Conservation (phyloP, 2,797 vertebrate genomes). For the Carcharodon carcharias region DNA sequence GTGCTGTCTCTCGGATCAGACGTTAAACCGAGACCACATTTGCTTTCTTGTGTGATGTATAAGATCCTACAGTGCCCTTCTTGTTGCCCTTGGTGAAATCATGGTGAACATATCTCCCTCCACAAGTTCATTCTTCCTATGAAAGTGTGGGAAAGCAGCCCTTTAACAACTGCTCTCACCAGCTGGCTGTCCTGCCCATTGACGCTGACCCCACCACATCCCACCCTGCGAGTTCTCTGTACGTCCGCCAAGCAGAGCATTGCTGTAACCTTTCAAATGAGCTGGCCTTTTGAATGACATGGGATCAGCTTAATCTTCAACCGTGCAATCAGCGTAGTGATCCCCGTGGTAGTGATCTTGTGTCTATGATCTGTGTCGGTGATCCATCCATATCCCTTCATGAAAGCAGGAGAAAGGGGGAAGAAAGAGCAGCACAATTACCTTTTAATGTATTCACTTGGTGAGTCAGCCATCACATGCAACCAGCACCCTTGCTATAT, state of each 20-base stretch:
- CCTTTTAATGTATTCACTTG: background rate
- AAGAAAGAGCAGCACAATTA: background rate
- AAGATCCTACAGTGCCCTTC: background rate
- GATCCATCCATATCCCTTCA: background rate
- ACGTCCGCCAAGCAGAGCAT: background rate
- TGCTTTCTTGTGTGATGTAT: background rate
- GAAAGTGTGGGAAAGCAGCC: background rate
- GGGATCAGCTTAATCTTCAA: background rate
- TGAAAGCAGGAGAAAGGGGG: background rate
- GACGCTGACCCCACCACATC: background rate
- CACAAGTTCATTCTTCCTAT: background rate
- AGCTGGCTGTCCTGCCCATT: background rate
- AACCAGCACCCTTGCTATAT: constrained; percentile 5
- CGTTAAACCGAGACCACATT: background rate
- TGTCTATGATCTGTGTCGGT: background rate
- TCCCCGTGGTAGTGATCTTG: background rate
- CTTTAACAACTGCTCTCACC: background rate
- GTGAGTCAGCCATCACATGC: constrained; percentile 13
- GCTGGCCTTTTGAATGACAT: background rate
- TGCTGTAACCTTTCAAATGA: background rate
- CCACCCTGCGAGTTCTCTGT: background rate
- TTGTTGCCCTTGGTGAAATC: no score
- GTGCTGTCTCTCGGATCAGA: background rate
- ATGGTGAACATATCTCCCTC: background rate
- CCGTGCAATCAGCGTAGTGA: background rate